Evolutionary conservation across 2,888 invertebrate genomes (phyloP).

Genomic region (Leucoma salicis): DNA sequence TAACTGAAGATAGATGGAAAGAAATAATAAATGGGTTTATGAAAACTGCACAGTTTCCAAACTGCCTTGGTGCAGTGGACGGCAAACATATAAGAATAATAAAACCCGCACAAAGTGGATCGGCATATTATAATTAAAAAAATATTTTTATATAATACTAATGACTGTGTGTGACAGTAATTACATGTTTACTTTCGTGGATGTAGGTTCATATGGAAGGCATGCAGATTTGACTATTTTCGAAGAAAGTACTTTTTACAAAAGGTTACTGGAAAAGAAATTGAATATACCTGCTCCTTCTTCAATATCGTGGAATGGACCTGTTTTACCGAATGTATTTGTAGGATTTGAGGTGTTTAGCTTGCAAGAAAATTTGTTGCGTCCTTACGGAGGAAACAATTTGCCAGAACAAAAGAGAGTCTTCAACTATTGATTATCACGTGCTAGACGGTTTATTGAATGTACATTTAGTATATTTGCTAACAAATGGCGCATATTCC

Average conservation of each 20-base stretch:
- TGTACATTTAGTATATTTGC: not conserved
- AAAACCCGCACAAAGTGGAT: not conserved
- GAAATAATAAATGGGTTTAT: not conserved
- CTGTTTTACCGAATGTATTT: conserved; percentile 6
- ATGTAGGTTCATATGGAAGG: conserved; percentile 25
- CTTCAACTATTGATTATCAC: not conserved
- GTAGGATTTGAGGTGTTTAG: conserved; percentile 23
- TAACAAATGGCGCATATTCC: conserved; percentile 3
- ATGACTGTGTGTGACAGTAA: conserved; percentile 17
- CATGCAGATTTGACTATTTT: conserved; percentile 17
- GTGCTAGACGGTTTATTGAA: conserved; percentile 2
- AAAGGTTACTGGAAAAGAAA: conserved; percentile 5
- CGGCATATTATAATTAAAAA: conserved; percentile 14
- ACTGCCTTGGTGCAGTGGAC: conserved; percentile 24
- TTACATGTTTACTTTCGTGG: conserved; percentile 22
- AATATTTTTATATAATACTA: conserved; percentile 19
- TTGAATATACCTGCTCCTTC: conserved; percentile 3
- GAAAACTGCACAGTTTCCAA: conserved; percentile 9
- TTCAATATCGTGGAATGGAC: not conserved
- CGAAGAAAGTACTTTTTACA: conserved; percentile 14
- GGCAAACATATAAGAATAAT: conserved; percentile 28
- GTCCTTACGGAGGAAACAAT: conserved; percentile 18
- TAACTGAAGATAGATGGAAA: conserved; percentile 7
- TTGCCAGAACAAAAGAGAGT: conserved; percentile 14
- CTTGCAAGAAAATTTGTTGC: conserved; percentile 23